Conservation (phyloP, 2,113 vertebrate species). For the Sebastes fasciatus region DNA sequence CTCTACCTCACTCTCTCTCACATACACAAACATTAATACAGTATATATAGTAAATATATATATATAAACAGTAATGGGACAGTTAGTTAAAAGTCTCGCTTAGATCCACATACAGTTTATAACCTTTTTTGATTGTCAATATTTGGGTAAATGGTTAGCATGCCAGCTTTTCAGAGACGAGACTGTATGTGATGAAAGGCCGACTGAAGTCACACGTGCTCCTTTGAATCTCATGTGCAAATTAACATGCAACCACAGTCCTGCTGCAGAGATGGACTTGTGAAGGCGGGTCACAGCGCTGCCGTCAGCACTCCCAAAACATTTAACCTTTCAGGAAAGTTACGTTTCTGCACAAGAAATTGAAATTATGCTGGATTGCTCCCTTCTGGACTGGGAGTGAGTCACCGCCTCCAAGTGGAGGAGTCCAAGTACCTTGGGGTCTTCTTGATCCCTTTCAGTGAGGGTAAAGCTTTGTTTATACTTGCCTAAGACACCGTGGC, state of each 20-base stretch:
- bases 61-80: slow-evolving; percentile 57
- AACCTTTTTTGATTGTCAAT: slow-evolving; percentile 74
- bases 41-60: slow-evolving; percentile 63
- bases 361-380: background rate
- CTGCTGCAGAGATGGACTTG: slow-evolving; percentile 32
- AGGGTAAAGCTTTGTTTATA: background rate
- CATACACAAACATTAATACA: slow-evolving; percentile 58
- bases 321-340: slow-evolving; percentile 17
- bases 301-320: background rate
- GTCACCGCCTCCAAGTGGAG: background rate
- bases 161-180: slow-evolving; percentile 50
- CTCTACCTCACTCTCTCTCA: slow-evolving; percentile 44
- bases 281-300: slow-evolving; percentile 24
- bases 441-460: background rate
- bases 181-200: slow-evolving; percentile 70
- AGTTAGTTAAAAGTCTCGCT: slow-evolving; percentile 58
- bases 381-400: background rate
- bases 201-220: slow-evolving; percentile 51
- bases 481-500: too few relatives aligned
- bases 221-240: slow-evolving; percentile 46
- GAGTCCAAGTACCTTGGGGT: background rate
- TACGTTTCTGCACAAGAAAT: slow-evolving; percentile 1
- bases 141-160: slow-evolving; percentile 75
- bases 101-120: slow-evolving; percentile 66
- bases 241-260: slow-evolving; percentile 62